Evolutionary conservation across 2,797 vertebrate genomes (phyloP), one percentile per base, ranked within the genome.

Genomic region (Lagorchestes hirsutus): DNA sequence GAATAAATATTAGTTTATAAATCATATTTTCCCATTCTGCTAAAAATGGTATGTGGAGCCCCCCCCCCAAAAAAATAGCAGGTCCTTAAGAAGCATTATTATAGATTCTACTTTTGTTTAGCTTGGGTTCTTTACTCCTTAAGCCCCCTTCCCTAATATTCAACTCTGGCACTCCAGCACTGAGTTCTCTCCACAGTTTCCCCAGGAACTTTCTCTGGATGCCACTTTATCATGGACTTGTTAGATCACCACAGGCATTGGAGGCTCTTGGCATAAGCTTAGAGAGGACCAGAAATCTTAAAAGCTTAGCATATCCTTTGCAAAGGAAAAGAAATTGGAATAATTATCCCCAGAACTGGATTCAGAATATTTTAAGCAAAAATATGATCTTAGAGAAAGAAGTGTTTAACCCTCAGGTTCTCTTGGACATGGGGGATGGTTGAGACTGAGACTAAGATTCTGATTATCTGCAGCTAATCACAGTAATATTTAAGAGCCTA

Each of bases 221-320:
- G 5, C 29, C 54, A 29, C 8, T 31, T 90, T 54, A 34, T 90
- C 50, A 98, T 96, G 98, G 98, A 96, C 95, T 98, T 97, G 97
- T 98, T 98, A 97, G 97, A 98, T 98, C 97, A 97, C 96, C 97
- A 95, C 92, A 97, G 96, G 96, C 97, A 96, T 97, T 94, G 97
- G 98, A 97, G 95, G 98, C 92, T 97, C 96, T 97, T 98, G 98
- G 97, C 67, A 95, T 93, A 98, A 98, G 90, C 96, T 98, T 98
- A 97, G 95, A 97, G 95, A 93, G 96, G 96, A 98, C 97, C 94
- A 96, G 96, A 96, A 98, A 97, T 97, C 96, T 97, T 97, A 98
- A 96, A 96, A 97, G 95, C 96, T 96, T 74, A 16, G 59, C 54
- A 91, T 95, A 93, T 74, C 92, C 93, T 96, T 96, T 90, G 54